A percentile compares a stretch with the other conserved stretches of the same genome.
Conservation (phyloP, 2,888 invertebrate species). For the Cryptosula pallasiana region DNA sequence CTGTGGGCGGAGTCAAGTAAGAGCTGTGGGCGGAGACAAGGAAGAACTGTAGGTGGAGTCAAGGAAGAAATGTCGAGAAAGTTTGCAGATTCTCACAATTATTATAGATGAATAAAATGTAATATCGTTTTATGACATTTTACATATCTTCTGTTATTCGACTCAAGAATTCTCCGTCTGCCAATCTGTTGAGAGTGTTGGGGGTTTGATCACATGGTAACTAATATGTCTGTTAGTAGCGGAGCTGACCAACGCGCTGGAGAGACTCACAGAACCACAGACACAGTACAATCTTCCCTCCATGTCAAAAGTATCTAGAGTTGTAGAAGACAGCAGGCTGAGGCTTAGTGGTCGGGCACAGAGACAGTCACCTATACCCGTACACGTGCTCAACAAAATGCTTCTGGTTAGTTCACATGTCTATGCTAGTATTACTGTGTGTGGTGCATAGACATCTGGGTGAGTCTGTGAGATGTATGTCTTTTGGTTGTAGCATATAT, state of each 20-base stretch:
- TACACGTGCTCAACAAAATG: conserved; percentile 69
- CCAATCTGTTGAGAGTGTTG: no score
- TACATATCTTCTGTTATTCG: no score
- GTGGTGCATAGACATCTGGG: not conserved
- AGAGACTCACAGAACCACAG: conserved; percentile 68
- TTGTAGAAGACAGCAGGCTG: not conserved
- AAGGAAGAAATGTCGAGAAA: no score
- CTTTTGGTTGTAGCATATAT: conserved; percentile 26
- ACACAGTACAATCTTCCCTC: conserved; percentile 42
- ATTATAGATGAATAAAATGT: no score
- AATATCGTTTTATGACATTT: no score
- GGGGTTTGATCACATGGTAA: not conserved
- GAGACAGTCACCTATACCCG: conserved; percentile 70
- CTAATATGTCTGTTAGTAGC: conserved; percentile 32
- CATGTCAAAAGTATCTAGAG: not conserved
- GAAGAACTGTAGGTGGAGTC: no score
- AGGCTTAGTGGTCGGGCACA: not conserved
- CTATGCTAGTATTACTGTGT: not conserved
- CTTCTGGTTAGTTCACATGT: conserved; percentile 54
- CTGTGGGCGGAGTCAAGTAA: no score
- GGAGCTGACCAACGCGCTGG: conserved; percentile 52
- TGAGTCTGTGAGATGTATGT: not conserved
- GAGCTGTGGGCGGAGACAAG: no score
- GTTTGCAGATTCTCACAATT: no score
- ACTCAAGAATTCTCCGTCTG: no score